Evolutionary conservation across 2,113 vertebrate species (phyloP), one percentile per base, ranked within the genome.

Genomic region (Myanophis thanlyinensis): DNA sequence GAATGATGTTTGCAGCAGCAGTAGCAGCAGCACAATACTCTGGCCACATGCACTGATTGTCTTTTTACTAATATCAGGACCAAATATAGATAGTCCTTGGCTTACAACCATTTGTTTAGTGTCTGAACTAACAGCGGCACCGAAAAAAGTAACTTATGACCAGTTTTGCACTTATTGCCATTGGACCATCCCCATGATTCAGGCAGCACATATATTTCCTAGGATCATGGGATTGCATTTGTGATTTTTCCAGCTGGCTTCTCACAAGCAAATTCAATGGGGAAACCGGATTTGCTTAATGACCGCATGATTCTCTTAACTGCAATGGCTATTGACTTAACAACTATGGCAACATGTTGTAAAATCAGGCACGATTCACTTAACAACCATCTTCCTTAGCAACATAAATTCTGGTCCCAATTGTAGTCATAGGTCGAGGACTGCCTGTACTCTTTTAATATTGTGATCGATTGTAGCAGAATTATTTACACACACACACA

Each of bases 371-470:
- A 15, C 18, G 62, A 67, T 67, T 67, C 30, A n/a, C 56, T 10
- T 62, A 30, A 62, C 59, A 30, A 30, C 62, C 13, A 67, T 67
- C 13, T 67, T 67, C 30, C 62, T 67, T 35, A 67, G 62, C 30
- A 67, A 67, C 30, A 13, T 11, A 67, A 67, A 67, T 35, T 67
- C 62, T 67, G 62, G 62, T 67, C 30, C 62, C 62, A 35, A 35
- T 67, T n/a, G 62, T 59, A 1, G 9, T 67, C 30, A 2, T 67
- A 67, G 35, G 5, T 13, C 62, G 5, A 67, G 62, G 62, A 67
- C 30, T 67, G 22, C 85, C 93, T 59, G 93, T 94, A 90, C 92
- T 94, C 94, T 96, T 96, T 93, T 85, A 87, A 54, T 94, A 92
- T 85, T 94, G 92, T 1, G 93, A 87, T 0, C 0, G 85, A 92